Conservation (phyloP, 2,888 invertebrate genomes). For the Agriopis marginaria region DNA sequence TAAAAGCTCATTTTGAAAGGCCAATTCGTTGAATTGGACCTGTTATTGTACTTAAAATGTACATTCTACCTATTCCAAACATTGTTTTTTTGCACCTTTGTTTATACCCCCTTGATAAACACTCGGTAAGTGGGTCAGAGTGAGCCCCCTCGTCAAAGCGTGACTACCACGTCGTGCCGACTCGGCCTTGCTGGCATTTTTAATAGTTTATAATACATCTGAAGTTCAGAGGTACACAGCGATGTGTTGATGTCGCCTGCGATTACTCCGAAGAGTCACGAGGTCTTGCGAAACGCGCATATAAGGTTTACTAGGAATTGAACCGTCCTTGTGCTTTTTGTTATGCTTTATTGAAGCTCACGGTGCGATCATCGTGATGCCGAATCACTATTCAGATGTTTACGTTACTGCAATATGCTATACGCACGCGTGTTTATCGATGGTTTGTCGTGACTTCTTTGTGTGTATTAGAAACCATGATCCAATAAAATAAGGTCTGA, state of each 20-base stretch:
- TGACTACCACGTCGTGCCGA: slow-evolving; percentile 43
- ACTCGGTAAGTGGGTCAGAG: slow-evolving; percentile 28
- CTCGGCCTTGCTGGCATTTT: slow-evolving; percentile 43
- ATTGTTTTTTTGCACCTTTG: slow-evolving; percentile 10
- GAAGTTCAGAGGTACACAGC: slow-evolving; percentile 49
- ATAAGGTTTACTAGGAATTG: slow-evolving; percentile 49
- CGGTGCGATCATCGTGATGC: slow-evolving; percentile 27
- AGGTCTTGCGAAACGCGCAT: slow-evolving; percentile 62
- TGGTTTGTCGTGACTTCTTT: background rate
- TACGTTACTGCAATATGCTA: slow-evolving; percentile 35
- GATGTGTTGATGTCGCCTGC: slow-evolving; percentile 54
- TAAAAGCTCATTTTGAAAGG: too few species aligned
- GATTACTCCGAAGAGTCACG: slow-evolving; percentile 69
- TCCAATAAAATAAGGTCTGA: too few species aligned
- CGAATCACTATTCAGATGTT: slow-evolving; percentile 17
- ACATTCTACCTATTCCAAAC: too few species aligned
- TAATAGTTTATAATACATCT: slow-evolving; percentile 34
- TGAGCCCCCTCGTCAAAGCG: slow-evolving; percentile 43
- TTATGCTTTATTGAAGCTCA: slow-evolving; percentile 31
- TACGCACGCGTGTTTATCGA: slow-evolving; percentile 9
- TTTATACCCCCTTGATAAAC: slow-evolving; percentile 24
- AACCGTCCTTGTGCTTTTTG: slow-evolving; percentile 33
- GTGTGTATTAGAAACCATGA: too few species aligned
- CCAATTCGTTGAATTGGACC: too few species aligned
- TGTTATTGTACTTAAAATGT: slow-evolving; percentile 14